A percentile compares a stretch with the other conserved stretches of the same genome.
Evolutionary conservation across 2,797 vertebrate genomes (phyloP).

Genomic region (Chiroxiphia lanceolata): DNA sequence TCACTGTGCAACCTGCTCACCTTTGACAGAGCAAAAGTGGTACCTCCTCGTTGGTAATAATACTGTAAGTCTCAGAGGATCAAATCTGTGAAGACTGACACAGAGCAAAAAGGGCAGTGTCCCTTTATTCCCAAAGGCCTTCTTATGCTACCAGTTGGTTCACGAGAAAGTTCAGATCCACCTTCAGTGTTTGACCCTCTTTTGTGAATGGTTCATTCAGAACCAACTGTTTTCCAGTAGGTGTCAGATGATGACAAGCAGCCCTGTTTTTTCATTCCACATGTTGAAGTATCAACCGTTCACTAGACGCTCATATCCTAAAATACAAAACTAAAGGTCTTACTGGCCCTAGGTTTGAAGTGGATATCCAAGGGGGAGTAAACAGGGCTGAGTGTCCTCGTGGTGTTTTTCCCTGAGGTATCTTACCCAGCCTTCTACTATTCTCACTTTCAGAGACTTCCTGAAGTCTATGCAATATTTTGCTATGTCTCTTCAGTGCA

Average conservation of each 20-base stretch:
- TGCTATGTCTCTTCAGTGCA: not conserved
- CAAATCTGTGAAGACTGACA: not conserved
- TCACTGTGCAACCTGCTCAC: not conserved
- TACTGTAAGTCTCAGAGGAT: not conserved
- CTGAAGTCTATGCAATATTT: not conserved
- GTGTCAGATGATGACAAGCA: not conserved
- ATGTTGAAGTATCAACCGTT: not conserved
- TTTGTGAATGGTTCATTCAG: not conserved
- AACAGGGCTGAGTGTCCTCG: fast-evolving
- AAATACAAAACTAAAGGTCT: not conserved
- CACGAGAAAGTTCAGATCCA: not conserved
- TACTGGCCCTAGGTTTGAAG: not conserved
- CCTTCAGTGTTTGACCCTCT: not conserved
- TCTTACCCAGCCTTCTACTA: not conserved
- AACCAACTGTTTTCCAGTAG: not conserved
- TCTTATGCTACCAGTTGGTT: not conserved
- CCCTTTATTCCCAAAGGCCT: not conserved
- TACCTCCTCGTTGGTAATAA: not conserved
- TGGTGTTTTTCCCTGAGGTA: not conserved
- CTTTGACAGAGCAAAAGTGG: not conserved
- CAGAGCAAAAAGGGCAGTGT: not conserved
- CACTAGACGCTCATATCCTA: not conserved
- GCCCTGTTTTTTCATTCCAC: not conserved
- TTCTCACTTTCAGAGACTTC: not conserved
- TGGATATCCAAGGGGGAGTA: not conserved